Conservation (phyloP, 2,888 invertebrate species). For the Penaeus monodon region DNA sequence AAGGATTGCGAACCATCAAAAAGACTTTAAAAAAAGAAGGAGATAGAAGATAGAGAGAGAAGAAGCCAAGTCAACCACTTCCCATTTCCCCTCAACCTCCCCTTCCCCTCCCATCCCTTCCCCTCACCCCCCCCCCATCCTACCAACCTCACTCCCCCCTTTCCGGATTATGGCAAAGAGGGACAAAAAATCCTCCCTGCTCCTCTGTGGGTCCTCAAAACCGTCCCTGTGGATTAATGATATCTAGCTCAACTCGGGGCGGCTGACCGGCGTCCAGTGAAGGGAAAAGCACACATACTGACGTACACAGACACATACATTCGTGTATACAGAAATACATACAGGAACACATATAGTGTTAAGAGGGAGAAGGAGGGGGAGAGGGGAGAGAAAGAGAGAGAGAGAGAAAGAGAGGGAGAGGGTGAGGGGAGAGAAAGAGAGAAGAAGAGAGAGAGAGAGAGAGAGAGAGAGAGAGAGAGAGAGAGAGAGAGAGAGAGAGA, state of each 20-base stretch:
- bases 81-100: not conserved
- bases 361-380: not conserved
- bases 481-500: not conserved
- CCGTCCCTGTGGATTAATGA: too few species aligned
- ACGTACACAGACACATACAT: too few species aligned
- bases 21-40: too few species aligned
- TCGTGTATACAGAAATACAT: too few species aligned
- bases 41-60: not conserved
- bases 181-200: too few species aligned
- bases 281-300: too few species aligned
- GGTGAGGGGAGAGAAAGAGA: not conserved
- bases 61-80: not conserved
- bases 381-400: not conserved
- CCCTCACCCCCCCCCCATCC: not conserved
- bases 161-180: too few species aligned
- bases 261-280: too few species aligned
- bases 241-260: too few species aligned
- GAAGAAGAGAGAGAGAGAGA: not conserved
- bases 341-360: not conserved
- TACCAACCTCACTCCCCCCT: not conserved
- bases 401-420: not conserved
- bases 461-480: not conserved
- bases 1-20: too few species aligned
- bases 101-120: not conserved
- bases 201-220: too few species aligned